phyloP scores from a whole-genome alignment of 53 echinoderm and acorn worm species.

The Hippasteria phrygiana region DNA sequence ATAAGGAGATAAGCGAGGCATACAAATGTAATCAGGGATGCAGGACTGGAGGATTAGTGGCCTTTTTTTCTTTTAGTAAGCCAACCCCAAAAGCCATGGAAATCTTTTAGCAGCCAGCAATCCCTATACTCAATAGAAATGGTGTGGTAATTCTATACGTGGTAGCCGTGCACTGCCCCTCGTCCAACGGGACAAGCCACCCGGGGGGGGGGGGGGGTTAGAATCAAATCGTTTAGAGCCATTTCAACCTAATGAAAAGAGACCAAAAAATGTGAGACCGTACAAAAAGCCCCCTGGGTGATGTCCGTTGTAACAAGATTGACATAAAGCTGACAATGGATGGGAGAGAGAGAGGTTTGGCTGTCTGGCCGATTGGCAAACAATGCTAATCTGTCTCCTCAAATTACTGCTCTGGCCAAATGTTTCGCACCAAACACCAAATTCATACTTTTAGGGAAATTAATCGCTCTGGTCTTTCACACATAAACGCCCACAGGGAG shows the following conservation, averaged over 20 bases:
- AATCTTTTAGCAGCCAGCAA: slow-evolving; percentile 29
- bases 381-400: slow-evolving; percentile 56
- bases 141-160: slow-evolving; percentile 24
- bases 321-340: slow-evolving; percentile 51
- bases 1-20: slow-evolving; percentile 18
- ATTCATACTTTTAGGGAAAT: slow-evolving; percentile 57
- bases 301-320: slow-evolving; percentile 54
- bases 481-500: neutral
- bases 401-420: slow-evolving; percentile 36
- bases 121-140: neutral
- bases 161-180: slow-evolving; percentile 21
- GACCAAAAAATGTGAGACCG: neutral
- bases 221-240: slow-evolving; percentile 54
- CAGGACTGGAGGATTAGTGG: neutral
- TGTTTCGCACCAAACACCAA: neutral
- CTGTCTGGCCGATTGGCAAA: slow-evolving; percentile 25
- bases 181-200: neutral
- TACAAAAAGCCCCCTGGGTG: slow-evolving; percentile 36
- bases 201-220: no score
- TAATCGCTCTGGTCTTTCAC: slow-evolving; percentile 32
- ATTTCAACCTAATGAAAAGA: slow-evolving; percentile 44
- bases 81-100: slow-evolving; percentile 19
- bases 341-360: neutral
- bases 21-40: neutral
- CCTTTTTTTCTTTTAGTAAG: neutral